Conservation (phyloP, 2,888 invertebrate species). For the Leptinotarsa haldemani region DNA sequence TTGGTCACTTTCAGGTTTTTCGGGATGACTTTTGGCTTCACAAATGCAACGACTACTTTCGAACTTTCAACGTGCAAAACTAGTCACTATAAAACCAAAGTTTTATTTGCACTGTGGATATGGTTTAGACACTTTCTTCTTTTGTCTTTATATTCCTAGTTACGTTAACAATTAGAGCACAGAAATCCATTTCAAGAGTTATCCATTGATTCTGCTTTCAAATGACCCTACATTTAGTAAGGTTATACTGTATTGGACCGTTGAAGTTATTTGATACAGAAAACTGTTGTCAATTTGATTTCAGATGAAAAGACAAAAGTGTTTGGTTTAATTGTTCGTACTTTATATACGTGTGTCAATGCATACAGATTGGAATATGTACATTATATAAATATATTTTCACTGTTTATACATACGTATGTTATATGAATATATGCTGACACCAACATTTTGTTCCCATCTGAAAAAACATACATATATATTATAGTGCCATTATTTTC, state of each 20-base stretch:
- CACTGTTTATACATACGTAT: slow-evolving; percentile 41
- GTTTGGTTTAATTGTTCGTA: slow-evolving; percentile 36
- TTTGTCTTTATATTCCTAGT: not conserved
- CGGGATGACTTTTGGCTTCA: not conserved
- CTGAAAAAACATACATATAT: slow-evolving; percentile 56
- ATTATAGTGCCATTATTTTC: slow-evolving; percentile 66
- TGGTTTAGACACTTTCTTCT: not conserved
- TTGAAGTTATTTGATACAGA: not conserved
- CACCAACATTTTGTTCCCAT: slow-evolving; percentile 54
- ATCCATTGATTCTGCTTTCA: not conserved
- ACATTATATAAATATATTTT: slow-evolving; percentile 36
- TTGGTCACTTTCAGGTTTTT: slow-evolving; percentile 3
- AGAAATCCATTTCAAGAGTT: not conserved
- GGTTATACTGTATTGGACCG: not conserved
- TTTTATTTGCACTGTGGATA: slow-evolving; percentile 4
- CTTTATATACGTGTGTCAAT: slow-evolving; percentile 38
- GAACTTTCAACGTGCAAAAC: not conserved
- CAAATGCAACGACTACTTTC: not conserved
- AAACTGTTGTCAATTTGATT: slow-evolving; percentile 8
- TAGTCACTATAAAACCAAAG: slow-evolving; percentile 2
- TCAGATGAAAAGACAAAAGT: slow-evolving; percentile 11
- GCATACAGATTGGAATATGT: slow-evolving; percentile 28
- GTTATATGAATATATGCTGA: slow-evolving; percentile 44
- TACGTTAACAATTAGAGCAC: not conserved
- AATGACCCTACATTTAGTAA: too few species aligned